Conservation (phyloP, 1,140 invertebrate species). For the Heliconius eleuchia region DNA sequence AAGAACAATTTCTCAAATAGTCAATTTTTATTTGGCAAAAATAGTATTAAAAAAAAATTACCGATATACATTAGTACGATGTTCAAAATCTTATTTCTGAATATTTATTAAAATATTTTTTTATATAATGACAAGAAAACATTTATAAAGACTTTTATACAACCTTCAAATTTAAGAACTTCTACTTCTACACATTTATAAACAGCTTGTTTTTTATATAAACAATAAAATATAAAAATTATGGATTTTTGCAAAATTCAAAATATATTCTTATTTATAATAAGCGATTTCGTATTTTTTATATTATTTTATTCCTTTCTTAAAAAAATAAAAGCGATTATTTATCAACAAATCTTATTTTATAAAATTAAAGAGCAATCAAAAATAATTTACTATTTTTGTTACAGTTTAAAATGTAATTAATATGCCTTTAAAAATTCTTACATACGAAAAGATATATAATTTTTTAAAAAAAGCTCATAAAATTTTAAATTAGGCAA, state of each 20-base stretch:
- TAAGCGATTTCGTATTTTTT: background rate
- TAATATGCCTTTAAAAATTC: no score
- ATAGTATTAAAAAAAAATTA: background rate
- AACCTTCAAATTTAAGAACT: background rate
- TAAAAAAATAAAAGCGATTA: constrained; percentile 31
- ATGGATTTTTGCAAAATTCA: background rate
- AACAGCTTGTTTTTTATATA: background rate
- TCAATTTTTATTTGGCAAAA: no score
- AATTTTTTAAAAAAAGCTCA: no score
- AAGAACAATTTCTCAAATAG: no score
- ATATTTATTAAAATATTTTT: background rate
- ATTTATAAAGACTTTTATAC: constrained; percentile 4
- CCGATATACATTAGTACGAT: no score
- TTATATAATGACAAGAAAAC: background rate
- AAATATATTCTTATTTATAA: background rate
- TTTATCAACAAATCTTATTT: constrained; percentile 23
- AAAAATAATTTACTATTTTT: constrained; percentile 22
- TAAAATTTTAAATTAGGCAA: no score
- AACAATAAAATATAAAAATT: background rate
- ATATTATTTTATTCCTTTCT: background rate
- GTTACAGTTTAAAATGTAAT: background rate
- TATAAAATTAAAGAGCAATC: constrained; percentile 24
- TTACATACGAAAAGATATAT: no score
- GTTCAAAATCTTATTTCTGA: background rate
- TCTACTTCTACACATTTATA: background rate